phyloP scores from a whole-genome alignment of 2,888 invertebrate species.

The Sepiola atlantica region DNA sequence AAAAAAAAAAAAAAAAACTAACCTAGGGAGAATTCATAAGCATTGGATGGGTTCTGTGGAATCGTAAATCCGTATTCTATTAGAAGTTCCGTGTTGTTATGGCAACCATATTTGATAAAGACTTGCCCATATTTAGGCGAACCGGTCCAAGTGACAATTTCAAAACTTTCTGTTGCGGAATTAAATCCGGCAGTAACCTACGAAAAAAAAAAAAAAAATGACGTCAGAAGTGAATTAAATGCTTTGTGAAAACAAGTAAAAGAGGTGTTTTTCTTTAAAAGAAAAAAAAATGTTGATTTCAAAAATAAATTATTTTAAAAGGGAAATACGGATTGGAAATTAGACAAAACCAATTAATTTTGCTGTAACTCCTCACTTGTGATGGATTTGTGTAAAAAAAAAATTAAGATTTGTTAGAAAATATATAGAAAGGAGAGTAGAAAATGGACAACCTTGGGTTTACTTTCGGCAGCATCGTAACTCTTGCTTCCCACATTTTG shows the following conservation, averaged over 20 bases:
- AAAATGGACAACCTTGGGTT: too few relatives aligned
- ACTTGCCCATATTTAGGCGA: conserved; percentile 83
- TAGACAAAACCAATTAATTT: too few relatives aligned
- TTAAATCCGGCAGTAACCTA: conserved; percentile 72
- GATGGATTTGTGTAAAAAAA: too few relatives aligned
- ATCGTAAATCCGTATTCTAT: conserved; percentile 90
- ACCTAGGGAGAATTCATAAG: conserved; percentile 78
- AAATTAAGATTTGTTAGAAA: too few relatives aligned
- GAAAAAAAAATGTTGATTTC: background rate
- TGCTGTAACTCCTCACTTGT: too few relatives aligned
- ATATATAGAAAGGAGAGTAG: too few relatives aligned
- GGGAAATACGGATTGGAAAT: too few relatives aligned
- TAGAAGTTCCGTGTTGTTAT: conserved; percentile 86
- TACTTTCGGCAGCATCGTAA: too few relatives aligned
- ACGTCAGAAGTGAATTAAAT: background rate
- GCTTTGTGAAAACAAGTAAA: background rate
- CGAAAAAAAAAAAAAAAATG: conserved; percentile 48
- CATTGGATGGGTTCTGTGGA: conserved; percentile 82
- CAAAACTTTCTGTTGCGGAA: conserved; percentile 76
- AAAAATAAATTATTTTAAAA: background rate
- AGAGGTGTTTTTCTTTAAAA: too few relatives aligned
- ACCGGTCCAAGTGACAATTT: conserved; percentile 77
- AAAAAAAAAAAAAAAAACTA: conserved; percentile 50
- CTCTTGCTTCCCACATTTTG: too few relatives aligned
- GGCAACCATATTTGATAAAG: conserved; percentile 91